Base-by-base conservation (phyloP, 2,797 vertebrate species). In the Ctenochaetus hawaiiensis region DNA sequence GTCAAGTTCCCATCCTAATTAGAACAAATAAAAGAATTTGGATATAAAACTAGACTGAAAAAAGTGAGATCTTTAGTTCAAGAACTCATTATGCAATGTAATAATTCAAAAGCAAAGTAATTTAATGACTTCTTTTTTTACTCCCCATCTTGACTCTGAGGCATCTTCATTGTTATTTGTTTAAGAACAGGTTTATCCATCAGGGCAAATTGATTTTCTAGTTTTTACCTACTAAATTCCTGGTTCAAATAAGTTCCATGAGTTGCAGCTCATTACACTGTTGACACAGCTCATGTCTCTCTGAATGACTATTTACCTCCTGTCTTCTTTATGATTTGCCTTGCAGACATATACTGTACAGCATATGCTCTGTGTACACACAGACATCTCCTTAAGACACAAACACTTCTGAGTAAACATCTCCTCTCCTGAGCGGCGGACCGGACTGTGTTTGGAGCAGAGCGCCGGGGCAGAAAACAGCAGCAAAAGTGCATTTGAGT, bases 141-240 rank as follows among this genome's bases (percentile, higher is more conserved):
- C 58, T 59, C 6, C 43, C 4, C 26, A 20, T 65, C 43, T 59
- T 23, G 30, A 66, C 34, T 13, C 17, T 11, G 5, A 12, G 1
- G 3, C 2, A 13, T 68, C n/a, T 30, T 63, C 45, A 22, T 4
- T 39, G 8, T 17, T 5, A 2, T 45, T 17, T 39, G 34, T 53
- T 69, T 70, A 43, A 6, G 23, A 75, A 59, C 76, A 67, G 70
- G 80, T 80, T 77, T 11, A 52, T 13, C 23, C 69, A 44, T 71
- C 52, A 18, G 14, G 48, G 16, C 44, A 30, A 20, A 9, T 48
- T 3, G 48, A 59, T 71, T 23, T 48, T 18, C n/a, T 5, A 7
- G 2, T 47, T 10, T 66, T 62, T 64, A 54, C 78, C 45, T 63
- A 5, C 47, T 68, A 61, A 6, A 34, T 11, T 65, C 14, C 43